A percentile compares a stretch with the other conserved stretches of the same genome.
Evolutionary conservation across 2,113 vertebrate species (phyloP).

Genomic region (Hippolais icterina): DNA sequence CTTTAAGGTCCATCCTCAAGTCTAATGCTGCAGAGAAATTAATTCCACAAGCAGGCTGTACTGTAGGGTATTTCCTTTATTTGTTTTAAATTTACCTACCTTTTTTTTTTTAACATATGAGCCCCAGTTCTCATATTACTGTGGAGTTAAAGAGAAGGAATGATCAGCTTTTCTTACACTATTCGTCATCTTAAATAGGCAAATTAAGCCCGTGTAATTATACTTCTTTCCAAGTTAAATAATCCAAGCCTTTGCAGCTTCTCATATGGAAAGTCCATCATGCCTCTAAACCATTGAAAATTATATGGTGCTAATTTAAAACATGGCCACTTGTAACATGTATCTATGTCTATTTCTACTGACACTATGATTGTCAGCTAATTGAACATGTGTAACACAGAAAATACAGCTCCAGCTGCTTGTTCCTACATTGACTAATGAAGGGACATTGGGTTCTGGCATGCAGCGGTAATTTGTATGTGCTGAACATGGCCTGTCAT

Average conservation of each 20-base stretch:
- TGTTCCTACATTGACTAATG: background rate
- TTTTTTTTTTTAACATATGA: conserved; percentile 63
- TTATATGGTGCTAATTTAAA: conserved; percentile 52
- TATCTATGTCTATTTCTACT: background rate
- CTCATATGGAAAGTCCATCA: conserved; percentile 59
- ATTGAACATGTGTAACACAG: conserved; percentile 2
- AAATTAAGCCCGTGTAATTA: conserved; percentile 60
- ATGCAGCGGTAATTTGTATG: background rate
- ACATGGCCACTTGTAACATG: conserved; percentile 1
- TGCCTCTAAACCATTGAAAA: conserved; percentile 10
- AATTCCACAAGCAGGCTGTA: background rate
- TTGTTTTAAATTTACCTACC: conserved; percentile 61
- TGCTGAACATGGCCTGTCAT: background rate
- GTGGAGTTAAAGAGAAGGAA: conserved; percentile 25
- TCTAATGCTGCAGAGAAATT: background rate
- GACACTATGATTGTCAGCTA: background rate
- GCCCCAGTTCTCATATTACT: conserved; percentile 36
- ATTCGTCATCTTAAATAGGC: conserved; percentile 65
- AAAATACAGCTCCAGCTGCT: background rate
- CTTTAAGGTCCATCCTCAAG: background rate
- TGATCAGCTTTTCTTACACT: conserved; percentile 50
- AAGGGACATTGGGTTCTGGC: background rate
- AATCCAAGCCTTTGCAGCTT: conserved; percentile 61
- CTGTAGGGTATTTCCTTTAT: conserved; percentile 34
- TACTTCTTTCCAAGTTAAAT: conserved; percentile 63